phyloP scores from a whole-genome alignment of 2,113 vertebrate species.

The Chionodraco myersi region DNA sequence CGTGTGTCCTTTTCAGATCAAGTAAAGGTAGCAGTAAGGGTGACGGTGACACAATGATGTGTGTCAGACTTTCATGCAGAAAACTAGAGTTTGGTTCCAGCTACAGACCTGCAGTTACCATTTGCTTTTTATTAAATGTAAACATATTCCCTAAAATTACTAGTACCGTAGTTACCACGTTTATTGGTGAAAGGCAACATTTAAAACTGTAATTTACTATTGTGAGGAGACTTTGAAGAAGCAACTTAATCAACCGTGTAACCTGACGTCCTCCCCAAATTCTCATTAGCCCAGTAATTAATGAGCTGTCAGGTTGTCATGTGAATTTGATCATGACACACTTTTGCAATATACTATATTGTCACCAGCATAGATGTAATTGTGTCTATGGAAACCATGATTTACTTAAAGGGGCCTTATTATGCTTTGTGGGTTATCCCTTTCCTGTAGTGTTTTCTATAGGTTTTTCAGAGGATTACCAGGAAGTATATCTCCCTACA shows the following conservation, averaged over 20 bases:
- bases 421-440: too few species aligned
- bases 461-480: neutral
- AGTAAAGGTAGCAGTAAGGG: neutral
- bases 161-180: neutral
- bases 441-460: too few species aligned
- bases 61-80: neutral
- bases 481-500: neutral
- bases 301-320: constrained; percentile 52
- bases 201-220: neutral
- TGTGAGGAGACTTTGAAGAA: neutral
- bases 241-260: neutral
- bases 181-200: neutral
- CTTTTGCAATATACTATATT: constrained; percentile 33
- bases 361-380: constrained; percentile 1
- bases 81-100: too few species aligned
- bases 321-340: constrained; percentile 38
- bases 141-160: neutral
- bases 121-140: neutral
- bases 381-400: neutral
- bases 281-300: constrained; percentile 43
- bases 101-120: neutral
- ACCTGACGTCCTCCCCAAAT: neutral
- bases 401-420: too few species aligned
- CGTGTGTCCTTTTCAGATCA: neutral
- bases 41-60: neutral